phyloP scores from a whole-genome alignment of 2,113 vertebrate genomes.

The Eudyptes chrysolophus region DNA sequence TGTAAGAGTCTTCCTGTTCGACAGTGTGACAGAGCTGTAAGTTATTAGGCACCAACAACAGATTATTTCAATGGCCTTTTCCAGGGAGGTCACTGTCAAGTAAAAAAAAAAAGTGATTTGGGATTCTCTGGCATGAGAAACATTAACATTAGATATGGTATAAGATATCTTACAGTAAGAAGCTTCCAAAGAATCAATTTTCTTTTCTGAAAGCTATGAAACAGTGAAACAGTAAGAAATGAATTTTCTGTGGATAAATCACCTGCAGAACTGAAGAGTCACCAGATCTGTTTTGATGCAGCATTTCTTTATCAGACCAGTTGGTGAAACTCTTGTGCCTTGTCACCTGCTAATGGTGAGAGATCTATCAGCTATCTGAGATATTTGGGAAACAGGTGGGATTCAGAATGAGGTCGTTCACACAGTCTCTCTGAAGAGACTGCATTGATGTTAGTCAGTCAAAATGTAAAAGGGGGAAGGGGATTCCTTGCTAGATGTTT shows the following conservation, averaged over 20 bases:
- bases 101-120: neutral
- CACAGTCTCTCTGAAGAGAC: neutral
- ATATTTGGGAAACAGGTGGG: neutral
- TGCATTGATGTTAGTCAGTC: neutral
- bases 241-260: neutral
- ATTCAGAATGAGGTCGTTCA: neutral
- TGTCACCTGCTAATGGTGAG: neutral
- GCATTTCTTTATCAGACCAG: neutral
- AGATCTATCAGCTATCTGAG: neutral
- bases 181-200: neutral
- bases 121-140: neutral
- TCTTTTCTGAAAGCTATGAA: neutral
- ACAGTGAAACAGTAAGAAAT: neutral
- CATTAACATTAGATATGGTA: neutral
- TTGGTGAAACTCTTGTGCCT: neutral
- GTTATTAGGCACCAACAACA: neutral
- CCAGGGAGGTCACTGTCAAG: neutral
- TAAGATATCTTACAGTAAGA: neutral
- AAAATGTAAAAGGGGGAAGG: neutral
- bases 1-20: fast-evolving
- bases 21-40: neutral
- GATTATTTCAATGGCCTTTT: neutral
- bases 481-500: fast-evolving
- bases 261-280: neutral
- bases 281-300: neutral